Evolutionary conservation across 2,797 vertebrate genomes (phyloP).

Genomic region (Chrysolophus pictus): DNA sequence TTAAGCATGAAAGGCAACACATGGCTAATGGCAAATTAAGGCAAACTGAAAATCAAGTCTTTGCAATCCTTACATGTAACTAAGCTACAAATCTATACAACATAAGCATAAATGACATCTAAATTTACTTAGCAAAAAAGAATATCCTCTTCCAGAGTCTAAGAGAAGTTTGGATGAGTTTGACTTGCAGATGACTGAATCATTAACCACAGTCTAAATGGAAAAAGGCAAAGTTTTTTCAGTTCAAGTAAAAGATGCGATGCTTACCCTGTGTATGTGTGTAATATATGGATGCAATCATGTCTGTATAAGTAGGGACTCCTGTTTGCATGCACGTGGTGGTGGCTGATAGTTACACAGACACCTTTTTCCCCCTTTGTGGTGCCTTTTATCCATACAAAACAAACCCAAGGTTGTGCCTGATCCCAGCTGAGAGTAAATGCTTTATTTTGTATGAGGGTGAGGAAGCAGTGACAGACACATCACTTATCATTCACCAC

Average conservation of each 20-base stretch:
- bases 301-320: neutral
- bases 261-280: neutral
- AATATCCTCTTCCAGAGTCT: neutral
- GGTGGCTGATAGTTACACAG: neutral
- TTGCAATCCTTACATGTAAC: neutral
- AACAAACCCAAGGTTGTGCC: neutral
- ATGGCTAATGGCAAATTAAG: neutral
- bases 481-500: neutral
- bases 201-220: neutral
- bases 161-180: neutral
- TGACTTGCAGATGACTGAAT: neutral
- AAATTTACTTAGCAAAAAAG: neutral
- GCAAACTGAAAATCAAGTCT: neutral
- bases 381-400: neutral
- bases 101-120: neutral
- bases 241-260: neutral
- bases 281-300: accelerated
- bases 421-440: neutral
- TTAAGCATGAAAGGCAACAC: neutral
- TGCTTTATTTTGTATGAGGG: neutral
- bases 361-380: neutral
- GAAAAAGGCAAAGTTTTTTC: neutral
- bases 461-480: conserved; percentile 20
- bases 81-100: neutral
- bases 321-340: neutral